A percentile compares a stretch with the other conserved stretches of the same genome.
Evolutionary conservation across 2,113 vertebrate genomes (phyloP).

Genomic region (Oenanthe oenanthe): DNA sequence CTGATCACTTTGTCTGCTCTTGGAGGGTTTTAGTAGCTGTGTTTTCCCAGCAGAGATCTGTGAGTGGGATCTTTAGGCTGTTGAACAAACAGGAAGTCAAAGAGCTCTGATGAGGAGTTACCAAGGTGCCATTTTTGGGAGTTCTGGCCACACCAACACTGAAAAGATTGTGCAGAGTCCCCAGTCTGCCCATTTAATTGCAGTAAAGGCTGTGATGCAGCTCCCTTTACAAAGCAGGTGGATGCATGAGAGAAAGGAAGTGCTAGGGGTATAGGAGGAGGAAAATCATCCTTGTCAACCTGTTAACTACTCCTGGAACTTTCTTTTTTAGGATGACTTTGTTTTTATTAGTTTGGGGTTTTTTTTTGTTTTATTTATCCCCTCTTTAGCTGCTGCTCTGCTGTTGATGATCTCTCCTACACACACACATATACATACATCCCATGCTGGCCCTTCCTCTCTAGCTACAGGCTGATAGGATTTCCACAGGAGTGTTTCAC

Average conservation of each 20-base stretch:
- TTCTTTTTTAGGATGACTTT: neutral
- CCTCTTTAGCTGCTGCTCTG: neutral
- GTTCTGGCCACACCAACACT: neutral
- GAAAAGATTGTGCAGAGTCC: neutral
- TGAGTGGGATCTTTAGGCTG: neutral
- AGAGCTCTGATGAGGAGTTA: neutral
- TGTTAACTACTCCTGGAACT: neutral
- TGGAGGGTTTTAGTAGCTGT: neutral
- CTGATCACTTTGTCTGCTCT: neutral
- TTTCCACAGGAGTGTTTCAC: neutral
- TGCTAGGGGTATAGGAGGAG: neutral
- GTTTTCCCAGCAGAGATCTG: neutral
- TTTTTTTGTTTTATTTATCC: neutral
- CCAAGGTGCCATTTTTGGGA: neutral
- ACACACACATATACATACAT: neutral
- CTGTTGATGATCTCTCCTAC: neutral
- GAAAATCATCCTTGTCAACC: neutral
- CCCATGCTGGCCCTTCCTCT: neutral
- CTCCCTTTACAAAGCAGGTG: neutral
- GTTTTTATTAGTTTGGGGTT: neutral
- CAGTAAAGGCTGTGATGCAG: neutral
- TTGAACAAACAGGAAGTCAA: conserved; percentile 8
- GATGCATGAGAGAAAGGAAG: neutral
- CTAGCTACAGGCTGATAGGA: neutral
- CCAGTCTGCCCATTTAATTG: neutral